These are phyloP conservation scores for Trachymyrmex cornetzi DNA, from an alignment of 1,140 invertebrate genomes.

Conservation along the genomic window DNA sequence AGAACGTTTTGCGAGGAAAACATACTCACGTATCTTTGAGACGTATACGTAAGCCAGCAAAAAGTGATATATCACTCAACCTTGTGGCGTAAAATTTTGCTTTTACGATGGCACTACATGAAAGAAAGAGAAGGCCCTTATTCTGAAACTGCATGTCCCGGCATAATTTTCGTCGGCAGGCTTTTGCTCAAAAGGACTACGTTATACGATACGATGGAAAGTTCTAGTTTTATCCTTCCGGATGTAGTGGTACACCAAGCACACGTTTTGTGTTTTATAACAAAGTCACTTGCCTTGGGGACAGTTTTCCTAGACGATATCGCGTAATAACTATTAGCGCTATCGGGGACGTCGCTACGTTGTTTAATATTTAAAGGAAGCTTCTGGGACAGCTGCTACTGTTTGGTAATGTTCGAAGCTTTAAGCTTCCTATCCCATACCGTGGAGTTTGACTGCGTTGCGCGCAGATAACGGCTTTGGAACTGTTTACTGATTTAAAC, in stretches of 20 bases:
- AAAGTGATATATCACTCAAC: slow-evolving; percentile 39
- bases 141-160: slow-evolving; percentile 40
- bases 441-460: slow-evolving; percentile 21
- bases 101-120: slow-evolving; percentile 28
- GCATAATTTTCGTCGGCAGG: slow-evolving; percentile 54
- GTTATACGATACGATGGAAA: slow-evolving; percentile 46
- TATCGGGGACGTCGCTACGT: slow-evolving; percentile 50
- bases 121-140: slow-evolving; percentile 30
- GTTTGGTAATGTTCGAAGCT: slow-evolving; percentile 47
- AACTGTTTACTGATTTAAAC: slow-evolving; percentile 63
- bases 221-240: slow-evolving; percentile 45
- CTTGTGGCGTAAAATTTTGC: slow-evolving; percentile 39
- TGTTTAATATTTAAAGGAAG: slow-evolving; percentile 73
- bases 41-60: not conserved
- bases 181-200: slow-evolving; percentile 50
- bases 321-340: slow-evolving; percentile 61
- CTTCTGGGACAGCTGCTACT: slow-evolving; percentile 52
- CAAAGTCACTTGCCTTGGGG: slow-evolving; percentile 35
- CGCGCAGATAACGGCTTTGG: slow-evolving; percentile 53
- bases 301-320: slow-evolving; percentile 44
- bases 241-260: not conserved
- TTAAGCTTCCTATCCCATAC: slow-evolving; percentile 43
- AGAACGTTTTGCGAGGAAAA: not conserved
- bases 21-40: not conserved
- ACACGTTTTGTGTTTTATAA: slow-evolving; percentile 42